phyloP scores from a whole-genome alignment of 2,888 invertebrate species.

The Coenonympha arcania region DNA sequence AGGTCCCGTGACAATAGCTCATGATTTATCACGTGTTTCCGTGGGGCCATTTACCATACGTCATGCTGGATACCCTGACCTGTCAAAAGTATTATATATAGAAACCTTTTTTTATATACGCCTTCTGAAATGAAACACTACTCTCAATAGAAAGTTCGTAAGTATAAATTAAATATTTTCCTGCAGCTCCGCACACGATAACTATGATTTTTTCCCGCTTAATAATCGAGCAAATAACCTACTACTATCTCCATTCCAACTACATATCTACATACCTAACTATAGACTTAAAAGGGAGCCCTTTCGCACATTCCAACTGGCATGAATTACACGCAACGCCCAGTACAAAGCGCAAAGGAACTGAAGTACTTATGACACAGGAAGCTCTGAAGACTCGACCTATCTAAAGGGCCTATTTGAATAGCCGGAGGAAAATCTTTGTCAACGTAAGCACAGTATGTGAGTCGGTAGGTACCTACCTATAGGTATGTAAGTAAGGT shows the following conservation, averaged over 20 bases:
- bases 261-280: no score
- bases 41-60: constrained; percentile 22
- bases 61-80: constrained; percentile 3
- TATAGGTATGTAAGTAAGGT: not conserved
- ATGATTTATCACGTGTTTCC: constrained; percentile 57
- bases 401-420: constrained; percentile 36
- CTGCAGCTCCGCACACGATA: no score
- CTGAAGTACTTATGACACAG: constrained; percentile 30
- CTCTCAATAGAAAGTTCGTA: not conserved
- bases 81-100: constrained; percentile 1
- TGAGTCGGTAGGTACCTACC: no score
- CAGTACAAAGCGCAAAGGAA: constrained; percentile 18
- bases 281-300: no score
- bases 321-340: constrained; percentile 15
- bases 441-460: constrained; percentile 25
- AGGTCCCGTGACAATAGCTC: constrained; percentile 51
- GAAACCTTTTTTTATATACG: constrained; percentile 2
- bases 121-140: not conserved
- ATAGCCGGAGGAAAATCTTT: constrained; percentile 38
- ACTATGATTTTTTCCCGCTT: not conserved
- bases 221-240: not conserved
- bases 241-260: not conserved
- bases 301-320: not conserved
- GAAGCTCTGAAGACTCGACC: constrained; percentile 37
- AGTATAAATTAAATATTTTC: no score